A percentile compares a stretch with the other conserved stretches of the same genome.
Conservation (phyloP, 2,113 vertebrate species). For the Canis aureus region DNA sequence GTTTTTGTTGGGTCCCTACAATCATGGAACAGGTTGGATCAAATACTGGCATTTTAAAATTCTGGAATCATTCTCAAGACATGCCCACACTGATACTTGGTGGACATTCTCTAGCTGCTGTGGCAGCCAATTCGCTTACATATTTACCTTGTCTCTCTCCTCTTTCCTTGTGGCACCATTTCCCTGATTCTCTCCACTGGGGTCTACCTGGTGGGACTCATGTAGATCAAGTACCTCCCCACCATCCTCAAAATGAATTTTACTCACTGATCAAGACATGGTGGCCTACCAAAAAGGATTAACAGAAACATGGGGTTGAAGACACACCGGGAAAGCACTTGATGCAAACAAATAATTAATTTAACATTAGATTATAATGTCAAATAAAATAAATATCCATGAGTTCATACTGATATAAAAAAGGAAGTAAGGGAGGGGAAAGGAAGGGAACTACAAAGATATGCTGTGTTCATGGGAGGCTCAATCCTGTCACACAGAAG, state of each 20-base stretch:
- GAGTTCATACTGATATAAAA: background rate
- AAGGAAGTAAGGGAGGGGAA: too few species aligned
- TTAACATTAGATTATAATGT: background rate
- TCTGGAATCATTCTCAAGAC: background rate
- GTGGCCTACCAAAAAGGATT: background rate
- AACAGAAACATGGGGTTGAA: rapidly evolving
- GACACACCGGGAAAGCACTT: background rate
- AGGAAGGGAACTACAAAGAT: background rate
- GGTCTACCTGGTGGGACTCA: background rate
- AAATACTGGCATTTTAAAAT: background rate
- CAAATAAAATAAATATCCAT: background rate
- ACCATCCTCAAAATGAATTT: background rate
- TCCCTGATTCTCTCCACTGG: background rate
- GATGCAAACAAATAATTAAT: background rate
- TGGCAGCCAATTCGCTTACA: background rate
- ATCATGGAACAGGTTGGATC: background rate
- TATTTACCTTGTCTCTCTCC: background rate
- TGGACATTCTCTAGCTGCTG: background rate
- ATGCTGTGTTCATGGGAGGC: background rate
- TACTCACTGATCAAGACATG: background rate
- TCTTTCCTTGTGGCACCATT: background rate
- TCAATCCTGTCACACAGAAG: background rate
- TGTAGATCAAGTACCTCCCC: background rate
- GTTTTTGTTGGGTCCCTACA: background rate
- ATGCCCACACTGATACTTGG: rapidly evolving